Evolutionary conservation across 2,113 vertebrate species (phyloP).

Genomic region (Corythaeola cristata): DNA sequence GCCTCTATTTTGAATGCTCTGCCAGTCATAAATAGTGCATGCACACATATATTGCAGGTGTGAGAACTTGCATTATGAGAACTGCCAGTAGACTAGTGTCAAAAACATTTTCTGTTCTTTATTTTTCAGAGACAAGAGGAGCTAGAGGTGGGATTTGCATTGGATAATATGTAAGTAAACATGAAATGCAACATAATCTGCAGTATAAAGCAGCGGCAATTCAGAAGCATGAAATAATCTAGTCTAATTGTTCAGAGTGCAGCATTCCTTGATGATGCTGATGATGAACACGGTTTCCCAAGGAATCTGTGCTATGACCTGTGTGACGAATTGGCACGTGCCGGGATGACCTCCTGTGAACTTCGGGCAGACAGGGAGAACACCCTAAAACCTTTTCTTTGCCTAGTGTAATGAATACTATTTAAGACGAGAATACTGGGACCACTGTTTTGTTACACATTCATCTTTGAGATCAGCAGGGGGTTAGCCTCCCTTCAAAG

Average conservation of each 20-base stretch:
- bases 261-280: background rate
- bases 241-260: background rate
- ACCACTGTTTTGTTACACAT: accelerated
- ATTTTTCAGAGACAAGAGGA: constrained; percentile 58
- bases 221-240: background rate
- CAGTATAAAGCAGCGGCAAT: background rate
- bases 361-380: background rate
- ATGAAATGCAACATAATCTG: background rate
- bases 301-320: background rate
- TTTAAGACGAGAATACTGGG: background rate
- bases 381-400: background rate
- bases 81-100: background rate
- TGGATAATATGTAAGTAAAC: constrained; percentile 70
- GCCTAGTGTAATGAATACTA: background rate
- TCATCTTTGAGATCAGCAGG: background rate
- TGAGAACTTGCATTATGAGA: background rate
- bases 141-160: constrained; percentile 65
- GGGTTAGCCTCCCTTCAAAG: background rate
- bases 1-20: background rate
- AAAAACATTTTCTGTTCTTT: background rate
- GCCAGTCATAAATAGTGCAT: background rate
- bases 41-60: background rate
- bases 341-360: background rate
- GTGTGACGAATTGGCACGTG: background rate
- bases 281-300: background rate